Percentiles rank a stretch among this genome's conserved stretches.
Evolutionary conservation across 2,113 vertebrate species (phyloP).

Genomic region (Alethe diademata): DNA sequence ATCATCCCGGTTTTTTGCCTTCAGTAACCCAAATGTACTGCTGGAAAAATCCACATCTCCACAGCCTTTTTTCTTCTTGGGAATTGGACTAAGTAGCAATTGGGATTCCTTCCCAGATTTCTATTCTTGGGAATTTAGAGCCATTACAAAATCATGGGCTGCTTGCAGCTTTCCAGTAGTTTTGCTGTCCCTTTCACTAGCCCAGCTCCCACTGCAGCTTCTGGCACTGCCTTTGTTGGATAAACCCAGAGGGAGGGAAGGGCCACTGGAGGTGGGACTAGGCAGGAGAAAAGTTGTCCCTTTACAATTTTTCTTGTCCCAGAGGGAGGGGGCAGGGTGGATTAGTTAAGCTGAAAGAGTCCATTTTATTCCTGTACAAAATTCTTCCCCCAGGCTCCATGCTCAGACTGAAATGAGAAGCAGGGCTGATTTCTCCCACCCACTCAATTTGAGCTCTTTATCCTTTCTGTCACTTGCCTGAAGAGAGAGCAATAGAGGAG

Average conservation of each 20-base stretch:
- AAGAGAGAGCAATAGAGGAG: neutral
- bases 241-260: neutral
- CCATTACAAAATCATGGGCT: neutral
- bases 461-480: slow-evolving; percentile 33
- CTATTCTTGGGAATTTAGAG: neutral
- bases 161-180: neutral
- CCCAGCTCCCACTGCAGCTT: neutral
- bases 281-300: slow-evolving; percentile 7
- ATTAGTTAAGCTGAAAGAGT: slow-evolving; percentile 32
- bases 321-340: slow-evolving; percentile 35
- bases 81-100: neutral
- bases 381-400: slow-evolving; percentile 9
- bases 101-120: neutral
- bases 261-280: slow-evolving; percentile 13
- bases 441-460: slow-evolving; percentile 54
- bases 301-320: slow-evolving; percentile 20
- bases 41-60: neutral
- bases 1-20: neutral
- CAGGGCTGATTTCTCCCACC: slow-evolving; percentile 20
- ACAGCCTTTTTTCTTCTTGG: neutral
- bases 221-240: neutral
- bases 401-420: slow-evolving; percentile 34
- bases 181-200: neutral
- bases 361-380: slow-evolving; percentile 1
- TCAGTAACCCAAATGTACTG: neutral